Evolutionary conservation across 2,797 vertebrate species (phyloP), one percentile per base, ranked within the genome.

Genomic region (Ficedula albicollis): DNA sequence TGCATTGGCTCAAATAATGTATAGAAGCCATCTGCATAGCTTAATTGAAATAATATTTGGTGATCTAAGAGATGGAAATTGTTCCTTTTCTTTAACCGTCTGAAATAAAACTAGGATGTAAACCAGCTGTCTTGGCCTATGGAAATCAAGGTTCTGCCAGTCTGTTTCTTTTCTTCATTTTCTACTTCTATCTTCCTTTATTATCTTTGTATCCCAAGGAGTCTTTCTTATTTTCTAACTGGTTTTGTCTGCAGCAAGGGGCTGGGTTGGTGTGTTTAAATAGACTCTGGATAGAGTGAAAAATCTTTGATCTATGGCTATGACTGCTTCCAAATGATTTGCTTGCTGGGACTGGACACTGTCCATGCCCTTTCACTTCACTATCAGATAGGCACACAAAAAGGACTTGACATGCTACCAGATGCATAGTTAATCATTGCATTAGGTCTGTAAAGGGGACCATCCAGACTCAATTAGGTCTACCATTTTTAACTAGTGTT

Each of bases 271-370:
- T 97, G 95, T 93, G 91, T 97, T 98, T 98, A 98, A 98, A 97
- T 98, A 96, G 96, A 88, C 96, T 97, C 94, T 90, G 95, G 96
- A 92, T 98, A 97, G 97, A 98, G 97, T 98, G 96, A 97, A 98
- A 97, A 97, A 98, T 98, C 99, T 99, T 99, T 99, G 99, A 99
- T 99, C 98, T 99, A 96, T 97, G 97, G 84, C 98, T 98, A 95
- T 97, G 98, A 98, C 98, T 98, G 98, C 98, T 99, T 98, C 97
- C 97, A 98, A 97, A 97, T 98, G 98, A 99, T 99, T 99, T 98
- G 98, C 98, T 98, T 98, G 97, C 97, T 97, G 98, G 98, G 96
- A 98, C 98, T 98, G 98, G 98, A 98, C 98, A 98, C 98, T 98
- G 87, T 98, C 98, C 98, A 98, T 98, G 97, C 97, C 97, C 97